phyloP scores from a whole-genome alignment of 2,888 invertebrate genomes.

The Harpalus rubripes region DNA sequence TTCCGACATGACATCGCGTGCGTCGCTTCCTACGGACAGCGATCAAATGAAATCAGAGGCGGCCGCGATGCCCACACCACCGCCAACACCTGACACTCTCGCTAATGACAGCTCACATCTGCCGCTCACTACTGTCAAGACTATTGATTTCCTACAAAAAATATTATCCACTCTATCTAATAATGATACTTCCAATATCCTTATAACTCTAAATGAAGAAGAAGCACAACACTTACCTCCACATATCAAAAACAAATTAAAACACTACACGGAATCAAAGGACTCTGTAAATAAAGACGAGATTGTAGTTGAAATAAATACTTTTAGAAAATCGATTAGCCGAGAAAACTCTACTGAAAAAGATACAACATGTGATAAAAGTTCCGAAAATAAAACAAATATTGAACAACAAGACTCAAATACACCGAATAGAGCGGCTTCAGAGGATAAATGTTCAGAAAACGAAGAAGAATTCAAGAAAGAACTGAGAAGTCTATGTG shows the following conservation, averaged over 20 bases:
- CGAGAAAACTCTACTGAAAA: conserved; percentile 25
- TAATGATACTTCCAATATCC: conserved; percentile 19
- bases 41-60: conserved; percentile 62
- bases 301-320: conserved; percentile 24
- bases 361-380: conserved; percentile 37
- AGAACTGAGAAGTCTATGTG: conserved; percentile 49
- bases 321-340: conserved; percentile 56
- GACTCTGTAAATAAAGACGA: conserved; percentile 8
- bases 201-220: conserved; percentile 13
- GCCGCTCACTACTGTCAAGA: conserved; percentile 36
- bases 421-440: not conserved
- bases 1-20: conserved; percentile 55
- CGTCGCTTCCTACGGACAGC: conserved; percentile 33
- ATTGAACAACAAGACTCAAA: conserved; percentile 7
- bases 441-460: conserved; percentile 32
- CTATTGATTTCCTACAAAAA: conserved; percentile 56
- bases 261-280: conserved; percentile 14
- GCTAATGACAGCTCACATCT: conserved; percentile 65
- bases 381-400: conserved; percentile 23
- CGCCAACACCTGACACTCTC: conserved; percentile 74
- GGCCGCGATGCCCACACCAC: conserved; percentile 72
- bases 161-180: conserved; percentile 31
- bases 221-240: conserved; percentile 24
- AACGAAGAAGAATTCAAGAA: conserved; percentile 66
- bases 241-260: conserved; percentile 28